Evolutionary conservation across 2,888 invertebrate species (phyloP), one percentile per base, ranked within the genome.

Genomic region (Drosophila gaucha): DNA sequence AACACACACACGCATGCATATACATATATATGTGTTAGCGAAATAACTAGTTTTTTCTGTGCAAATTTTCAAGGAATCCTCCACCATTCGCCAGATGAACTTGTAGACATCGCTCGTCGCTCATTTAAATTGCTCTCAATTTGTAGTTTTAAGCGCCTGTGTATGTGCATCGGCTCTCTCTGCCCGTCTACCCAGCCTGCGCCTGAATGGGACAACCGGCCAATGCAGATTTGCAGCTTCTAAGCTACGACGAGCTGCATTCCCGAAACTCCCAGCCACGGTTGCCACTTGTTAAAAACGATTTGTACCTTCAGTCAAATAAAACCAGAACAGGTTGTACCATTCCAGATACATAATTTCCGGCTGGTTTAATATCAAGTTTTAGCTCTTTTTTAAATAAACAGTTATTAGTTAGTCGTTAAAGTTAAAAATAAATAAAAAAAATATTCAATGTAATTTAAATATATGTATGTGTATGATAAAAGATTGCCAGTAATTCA

Each of bases 51-150:
- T 74, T 74, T 72, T n/a, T 73, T 64, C 26, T 55, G 43, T 38
- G 62, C 58, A 52, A 68, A 63, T 52, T 41, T 41, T 46, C 47
- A 56, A 67, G 55, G 67, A 73, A 74, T 73, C 78, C 78, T 77
- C 62, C 78, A 77, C 65, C 59, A 36, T 43, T 62, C 46, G 43
- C 71, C 47, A 59, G 65, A 67, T 57, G 44, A 67, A 55, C 50
- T 49, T 26, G 31, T 44, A 35, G 50, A 47, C 55, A 26, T 31
- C 5, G 22, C 24, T 20, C 55, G 36, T 20, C 50, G 49, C 74
- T 74, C 74, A 74, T 74, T 78, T 74, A 63, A 78, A 74, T 74
- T 59, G 74, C 74, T 74, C 74, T 74, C 74, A 64, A 78, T 73
- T 74, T 78, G 50, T 47, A 60, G 55, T 51, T 62, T 35, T 36